phyloP scores from a whole-genome alignment of 2,797 vertebrate species.

The Melanitta fusca region DNA sequence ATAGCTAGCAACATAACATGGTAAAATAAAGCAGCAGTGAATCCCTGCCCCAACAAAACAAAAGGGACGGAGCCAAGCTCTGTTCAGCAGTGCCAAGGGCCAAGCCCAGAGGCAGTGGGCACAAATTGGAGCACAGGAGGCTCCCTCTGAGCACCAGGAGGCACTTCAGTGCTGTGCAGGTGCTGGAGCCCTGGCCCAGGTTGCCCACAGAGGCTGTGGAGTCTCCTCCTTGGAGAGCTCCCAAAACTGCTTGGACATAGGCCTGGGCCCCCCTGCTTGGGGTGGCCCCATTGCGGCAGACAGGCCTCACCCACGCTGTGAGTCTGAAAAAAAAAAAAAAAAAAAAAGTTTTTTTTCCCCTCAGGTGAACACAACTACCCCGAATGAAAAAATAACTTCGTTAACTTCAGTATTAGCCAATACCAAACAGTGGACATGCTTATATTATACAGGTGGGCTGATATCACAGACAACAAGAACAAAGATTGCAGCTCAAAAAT shows the following conservation, averaged over 20 bases:
- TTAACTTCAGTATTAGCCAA: not conserved
- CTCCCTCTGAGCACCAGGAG: too few relatives aligned
- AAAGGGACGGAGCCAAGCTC: too few relatives aligned
- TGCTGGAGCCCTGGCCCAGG: not conserved
- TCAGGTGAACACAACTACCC: not conserved
- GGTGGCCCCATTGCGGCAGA: not conserved
- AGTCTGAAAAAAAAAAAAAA: not conserved
- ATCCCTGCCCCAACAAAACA: not conserved
- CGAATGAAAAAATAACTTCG: not conserved
- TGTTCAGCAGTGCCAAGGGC: too few relatives aligned
- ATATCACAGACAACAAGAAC: not conserved
- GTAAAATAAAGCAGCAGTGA: not conserved
- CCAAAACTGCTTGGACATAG: not conserved
- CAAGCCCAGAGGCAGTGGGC: too few relatives aligned
- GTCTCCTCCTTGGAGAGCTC: not conserved
- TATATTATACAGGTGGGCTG: not conserved
- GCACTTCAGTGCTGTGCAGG: too few relatives aligned
- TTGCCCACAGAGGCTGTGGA: not conserved
- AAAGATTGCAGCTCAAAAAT: not conserved
- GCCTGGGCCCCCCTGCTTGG: not conserved
- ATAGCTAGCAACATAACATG: not conserved
- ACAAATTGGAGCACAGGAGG: too few relatives aligned
- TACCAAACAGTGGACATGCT: not conserved
- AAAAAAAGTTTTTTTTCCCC: too few relatives aligned
- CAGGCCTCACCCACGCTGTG: not conserved